These are phyloP conservation scores for Coenobita brevimanus DNA, from an alignment of 1,140 invertebrate species.

Conservation along the genomic window DNA sequence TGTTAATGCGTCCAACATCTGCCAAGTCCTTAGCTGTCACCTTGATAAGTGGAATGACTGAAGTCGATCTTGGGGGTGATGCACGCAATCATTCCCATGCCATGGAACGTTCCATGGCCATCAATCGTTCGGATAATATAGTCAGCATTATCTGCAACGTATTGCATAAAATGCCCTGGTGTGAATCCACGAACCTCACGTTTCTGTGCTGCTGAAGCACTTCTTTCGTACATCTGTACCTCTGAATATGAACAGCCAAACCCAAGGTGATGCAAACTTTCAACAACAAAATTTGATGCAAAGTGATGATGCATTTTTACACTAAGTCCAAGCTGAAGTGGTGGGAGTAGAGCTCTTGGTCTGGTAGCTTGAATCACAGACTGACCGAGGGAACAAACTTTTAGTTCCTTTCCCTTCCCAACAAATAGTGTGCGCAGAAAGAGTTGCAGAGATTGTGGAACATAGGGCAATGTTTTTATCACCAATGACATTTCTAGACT, in stretches of 20 bases:
- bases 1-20: constrained; percentile 10
- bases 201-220: neutral
- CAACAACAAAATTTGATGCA: constrained; percentile 69
- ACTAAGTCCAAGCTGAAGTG: constrained; percentile 69
- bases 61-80: neutral
- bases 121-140: neutral
- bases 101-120: too few relatives aligned
- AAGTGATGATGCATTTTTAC: constrained; percentile 70
- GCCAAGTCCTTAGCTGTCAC: constrained; percentile 8
- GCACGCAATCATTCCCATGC: too few relatives aligned
- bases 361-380: constrained; percentile 69
- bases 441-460: neutral
- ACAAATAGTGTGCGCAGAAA: constrained; percentile 7
- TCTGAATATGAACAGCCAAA: constrained; percentile 70
- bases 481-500: neutral
- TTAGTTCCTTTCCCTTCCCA: neutral
- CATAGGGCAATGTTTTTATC: neutral
- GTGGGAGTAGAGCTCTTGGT: constrained; percentile 69
- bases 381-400: constrained; percentile 67
- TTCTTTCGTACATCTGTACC: constrained; percentile 38
- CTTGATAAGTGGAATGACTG: neutral
- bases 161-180: neutral
- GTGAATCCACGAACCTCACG: constrained; percentile 1
- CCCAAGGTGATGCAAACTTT: constrained; percentile 62
- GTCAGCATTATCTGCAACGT: constrained; percentile 13